Evolutionary conservation across 2,888 invertebrate species (phyloP).

Genomic region (Ypsolopha sequella): DNA sequence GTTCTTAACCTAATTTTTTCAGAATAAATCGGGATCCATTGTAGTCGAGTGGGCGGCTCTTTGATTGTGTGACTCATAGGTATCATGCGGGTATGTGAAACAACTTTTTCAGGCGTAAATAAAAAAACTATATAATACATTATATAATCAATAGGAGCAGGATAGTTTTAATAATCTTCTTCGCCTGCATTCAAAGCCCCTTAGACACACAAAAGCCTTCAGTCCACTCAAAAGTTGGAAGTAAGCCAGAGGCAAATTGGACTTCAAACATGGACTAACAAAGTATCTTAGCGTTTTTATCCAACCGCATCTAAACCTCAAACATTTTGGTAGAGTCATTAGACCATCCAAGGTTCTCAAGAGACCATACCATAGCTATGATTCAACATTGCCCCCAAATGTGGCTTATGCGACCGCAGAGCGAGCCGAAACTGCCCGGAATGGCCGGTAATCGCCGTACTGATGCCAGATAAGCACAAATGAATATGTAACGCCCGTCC

Average conservation of each 20-base stretch:
- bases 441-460: slow-evolving; percentile 48
- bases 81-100: neutral
- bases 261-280: slow-evolving; percentile 42
- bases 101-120: neutral
- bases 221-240: slow-evolving; percentile 39
- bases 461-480: slow-evolving; percentile 62
- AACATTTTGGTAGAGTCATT: slow-evolving; percentile 12
- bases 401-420: slow-evolving; percentile 36
- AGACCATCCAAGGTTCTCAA: slow-evolving; percentile 20
- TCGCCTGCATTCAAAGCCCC: slow-evolving; percentile 13
- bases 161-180: slow-evolving; percentile 14
- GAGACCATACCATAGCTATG: slow-evolving; percentile 31
- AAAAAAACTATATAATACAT: neutral
- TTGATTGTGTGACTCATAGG: neutral
- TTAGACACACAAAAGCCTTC: slow-evolving; percentile 20
- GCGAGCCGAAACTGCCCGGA: slow-evolving; percentile 22
- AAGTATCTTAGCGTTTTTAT: slow-evolving; percentile 28
- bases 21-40: too few species aligned
- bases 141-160: too few species aligned
- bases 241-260: slow-evolving; percentile 49
- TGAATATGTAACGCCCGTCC: slow-evolving; percentile 61
- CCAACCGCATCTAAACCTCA: slow-evolving; percentile 23
- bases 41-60: neutral
- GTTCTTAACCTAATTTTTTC: too few species aligned
- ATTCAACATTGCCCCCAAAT: slow-evolving; percentile 28